Conservation (phyloP, 2,888 invertebrate species). For the Melolontha melolontha region DNA sequence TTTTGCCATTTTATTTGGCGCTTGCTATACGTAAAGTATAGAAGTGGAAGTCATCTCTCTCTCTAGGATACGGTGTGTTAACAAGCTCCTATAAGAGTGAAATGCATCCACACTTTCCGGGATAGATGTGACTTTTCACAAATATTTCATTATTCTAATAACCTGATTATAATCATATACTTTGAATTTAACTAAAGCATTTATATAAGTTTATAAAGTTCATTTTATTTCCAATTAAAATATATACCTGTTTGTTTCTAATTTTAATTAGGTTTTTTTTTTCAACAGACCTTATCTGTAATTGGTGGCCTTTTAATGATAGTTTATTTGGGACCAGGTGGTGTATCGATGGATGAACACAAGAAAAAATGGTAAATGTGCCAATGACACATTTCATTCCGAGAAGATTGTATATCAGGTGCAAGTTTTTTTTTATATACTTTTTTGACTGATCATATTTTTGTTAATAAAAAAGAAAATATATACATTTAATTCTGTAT, state of each 20-base stretch:
- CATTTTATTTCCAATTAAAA: too few relatives aligned
- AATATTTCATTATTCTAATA: too few relatives aligned
- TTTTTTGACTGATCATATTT: slow-evolving; percentile 35
- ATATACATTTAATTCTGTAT: slow-evolving; percentile 14
- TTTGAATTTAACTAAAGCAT: too few relatives aligned
- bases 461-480: slow-evolving; percentile 11
- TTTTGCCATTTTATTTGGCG: too few relatives aligned
- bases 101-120: too few relatives aligned
- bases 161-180: too few relatives aligned
- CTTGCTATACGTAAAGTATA: too few relatives aligned
- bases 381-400: slow-evolving; percentile 39
- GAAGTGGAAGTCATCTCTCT: too few relatives aligned
- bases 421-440: slow-evolving; percentile 34
- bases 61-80: too few relatives aligned
- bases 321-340: slow-evolving; percentile 97
- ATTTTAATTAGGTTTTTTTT: slow-evolving; percentile 63
- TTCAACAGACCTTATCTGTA: slow-evolving; percentile 91
- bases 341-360: slow-evolving; percentile 99
- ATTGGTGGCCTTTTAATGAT: slow-evolving; percentile 99
- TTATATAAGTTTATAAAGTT: too few relatives aligned
- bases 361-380: slow-evolving; percentile 94
- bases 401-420: slow-evolving; percentile 38
- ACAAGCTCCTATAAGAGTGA: too few relatives aligned
- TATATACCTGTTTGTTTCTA: slow-evolving; percentile 14
- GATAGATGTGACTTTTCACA: too few relatives aligned